Evolutionary conservation across 2,113 vertebrate genomes (phyloP).

Genomic region (Bothrops jararaca): DNA sequence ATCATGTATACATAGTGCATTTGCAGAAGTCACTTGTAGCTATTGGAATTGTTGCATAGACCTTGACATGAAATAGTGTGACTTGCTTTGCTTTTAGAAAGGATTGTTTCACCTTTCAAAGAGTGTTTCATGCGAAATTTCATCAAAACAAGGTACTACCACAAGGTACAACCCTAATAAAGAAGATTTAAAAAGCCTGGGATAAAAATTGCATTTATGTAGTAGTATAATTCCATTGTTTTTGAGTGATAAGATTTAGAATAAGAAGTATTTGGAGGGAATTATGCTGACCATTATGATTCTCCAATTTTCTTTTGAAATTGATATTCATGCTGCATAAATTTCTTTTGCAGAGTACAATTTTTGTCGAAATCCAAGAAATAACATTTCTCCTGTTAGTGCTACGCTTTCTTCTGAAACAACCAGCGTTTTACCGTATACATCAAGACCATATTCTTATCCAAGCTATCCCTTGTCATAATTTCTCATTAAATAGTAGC

Average conservation of each 20-base stretch:
- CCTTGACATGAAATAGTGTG: not conserved
- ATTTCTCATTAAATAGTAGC: conserved; percentile 43
- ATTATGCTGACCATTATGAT: not conserved
- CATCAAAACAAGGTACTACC: not conserved
- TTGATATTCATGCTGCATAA: not conserved
- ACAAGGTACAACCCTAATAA: not conserved
- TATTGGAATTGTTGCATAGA: not conserved
- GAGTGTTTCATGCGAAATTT: not conserved
- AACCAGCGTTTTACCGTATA: conserved; percentile 49
- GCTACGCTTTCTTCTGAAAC: conserved; percentile 54
- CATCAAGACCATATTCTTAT: conserved; percentile 60
- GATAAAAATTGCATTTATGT: not conserved
- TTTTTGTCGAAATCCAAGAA: conserved; percentile 47
- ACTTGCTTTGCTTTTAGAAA: not conserved
- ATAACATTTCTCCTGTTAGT: conserved; percentile 65
- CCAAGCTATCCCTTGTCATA: conserved; percentile 58
- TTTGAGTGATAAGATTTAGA: not conserved
- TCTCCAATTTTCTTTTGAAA: not conserved
- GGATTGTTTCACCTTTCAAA: not conserved
- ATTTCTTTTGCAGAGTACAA: conserved; percentile 30
- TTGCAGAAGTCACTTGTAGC: not conserved
- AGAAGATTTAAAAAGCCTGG: not conserved
- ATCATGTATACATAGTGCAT: not conserved
- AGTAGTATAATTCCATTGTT: not conserved
- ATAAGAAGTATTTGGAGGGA: not conserved